Evolutionary conservation across 37 sponge, comb jelly and placozoan species (phyloP).

Genomic region (Aplysina aerophoba): DNA sequence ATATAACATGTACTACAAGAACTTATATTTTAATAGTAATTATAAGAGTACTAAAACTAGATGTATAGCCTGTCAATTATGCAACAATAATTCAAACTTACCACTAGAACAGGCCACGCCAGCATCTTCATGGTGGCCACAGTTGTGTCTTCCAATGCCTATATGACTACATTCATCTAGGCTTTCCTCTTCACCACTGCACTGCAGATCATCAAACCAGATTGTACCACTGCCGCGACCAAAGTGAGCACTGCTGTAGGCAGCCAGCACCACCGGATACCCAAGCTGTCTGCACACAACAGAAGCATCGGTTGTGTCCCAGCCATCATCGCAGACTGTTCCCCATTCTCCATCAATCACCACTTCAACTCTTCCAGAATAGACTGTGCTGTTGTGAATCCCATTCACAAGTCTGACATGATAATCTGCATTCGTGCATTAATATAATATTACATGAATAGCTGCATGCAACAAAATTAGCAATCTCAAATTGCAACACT

Average conservation of each 20-base stretch:
- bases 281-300: conserved; percentile 43
- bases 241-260: conserved; percentile 10
- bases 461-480: too few species aligned
- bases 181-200: too few species aligned
- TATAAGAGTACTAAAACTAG: too few species aligned
- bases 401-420: too few species aligned
- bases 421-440: too few species aligned
- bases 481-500: too few species aligned
- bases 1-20: too few species aligned
- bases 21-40: too few species aligned
- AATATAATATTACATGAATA: too few species aligned
- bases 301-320: conserved; percentile 17
- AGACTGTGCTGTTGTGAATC: not conserved
- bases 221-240: conserved; percentile 24
- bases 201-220: too few species aligned
- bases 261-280: not conserved
- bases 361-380: conserved; percentile 36
- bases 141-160: not conserved
- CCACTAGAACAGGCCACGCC: not conserved
- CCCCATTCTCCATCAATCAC: conserved; percentile 35
- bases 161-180: too few species aligned
- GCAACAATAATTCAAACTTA: not conserved
- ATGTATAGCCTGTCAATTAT: too few species aligned
- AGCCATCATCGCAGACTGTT: conserved; percentile 33
- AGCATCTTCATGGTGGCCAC: not conserved